A percentile compares a stretch with the other conserved stretches of the same genome.
phyloP scores from a whole-genome alignment of 2,797 vertebrate genomes.

The Anguilla megastoma region DNA sequence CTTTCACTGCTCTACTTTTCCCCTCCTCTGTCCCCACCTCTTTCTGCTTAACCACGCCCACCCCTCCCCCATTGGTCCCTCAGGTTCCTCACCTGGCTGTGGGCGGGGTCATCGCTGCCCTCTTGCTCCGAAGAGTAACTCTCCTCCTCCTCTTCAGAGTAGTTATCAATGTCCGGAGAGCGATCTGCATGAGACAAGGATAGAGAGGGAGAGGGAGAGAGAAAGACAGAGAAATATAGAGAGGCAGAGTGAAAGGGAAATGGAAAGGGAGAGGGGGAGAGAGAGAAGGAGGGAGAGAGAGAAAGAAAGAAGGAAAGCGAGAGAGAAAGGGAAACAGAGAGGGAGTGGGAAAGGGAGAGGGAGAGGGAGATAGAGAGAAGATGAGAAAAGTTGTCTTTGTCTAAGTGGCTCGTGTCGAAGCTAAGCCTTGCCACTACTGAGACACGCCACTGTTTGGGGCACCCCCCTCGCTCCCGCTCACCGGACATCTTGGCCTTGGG shows the following conservation, averaged over 20 bases:
- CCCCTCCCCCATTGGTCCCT: background rate
- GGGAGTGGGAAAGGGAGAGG: background rate
- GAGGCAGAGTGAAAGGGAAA: background rate
- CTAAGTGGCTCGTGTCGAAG: background rate
- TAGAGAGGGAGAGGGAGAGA: background rate
- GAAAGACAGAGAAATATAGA: background rate
- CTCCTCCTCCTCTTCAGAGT: conserved; percentile 96
- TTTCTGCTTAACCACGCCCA: background rate
- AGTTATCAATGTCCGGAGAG: conserved; percentile 96
- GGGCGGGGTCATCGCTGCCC: conserved; percentile 91
- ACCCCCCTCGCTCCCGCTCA: conserved; percentile 51
- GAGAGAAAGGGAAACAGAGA: background rate
- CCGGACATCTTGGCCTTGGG: conserved; percentile 87
- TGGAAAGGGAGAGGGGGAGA: background rate
- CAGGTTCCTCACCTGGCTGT: conserved; percentile 76
- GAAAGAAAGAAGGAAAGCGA: background rate
- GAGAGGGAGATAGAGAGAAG: background rate
- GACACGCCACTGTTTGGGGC: background rate
- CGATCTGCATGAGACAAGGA: conserved; percentile 75
- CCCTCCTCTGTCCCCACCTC: conserved; percentile 28
- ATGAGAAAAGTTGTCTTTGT: background rate
- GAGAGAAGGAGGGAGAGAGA: background rate
- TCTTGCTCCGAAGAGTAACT: conserved; percentile 97
- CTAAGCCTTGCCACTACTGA: background rate
- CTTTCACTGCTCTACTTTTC: conserved; percentile 43